Percentiles rank a stretch among this genome's conserved stretches.
Evolutionary conservation across 2,113 vertebrate genomes (phyloP).

Genomic region (Emydura subglobosa): DNA sequence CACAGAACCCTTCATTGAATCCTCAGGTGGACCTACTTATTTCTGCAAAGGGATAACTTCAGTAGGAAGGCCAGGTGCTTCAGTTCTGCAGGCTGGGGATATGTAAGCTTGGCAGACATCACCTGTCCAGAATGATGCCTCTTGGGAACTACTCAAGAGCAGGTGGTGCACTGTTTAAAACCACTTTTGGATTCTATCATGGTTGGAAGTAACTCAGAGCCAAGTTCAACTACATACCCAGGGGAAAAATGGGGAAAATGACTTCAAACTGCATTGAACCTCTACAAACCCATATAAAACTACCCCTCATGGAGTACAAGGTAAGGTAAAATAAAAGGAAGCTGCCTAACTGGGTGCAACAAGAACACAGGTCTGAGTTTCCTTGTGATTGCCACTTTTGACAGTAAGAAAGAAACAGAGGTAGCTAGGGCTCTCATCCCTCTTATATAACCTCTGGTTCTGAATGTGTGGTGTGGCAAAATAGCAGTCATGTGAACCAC

Average conservation of each 20-base stretch:
- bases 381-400: neutral
- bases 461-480: neutral
- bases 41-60: neutral
- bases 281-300: neutral
- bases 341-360: neutral
- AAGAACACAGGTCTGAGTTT: neutral
- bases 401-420: neutral
- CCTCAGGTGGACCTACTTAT: too few species aligned
- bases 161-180: neutral
- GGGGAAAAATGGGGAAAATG: neutral
- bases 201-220: neutral
- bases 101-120: neutral
- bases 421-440: neutral
- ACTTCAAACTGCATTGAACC: neutral
- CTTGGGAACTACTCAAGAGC: neutral
- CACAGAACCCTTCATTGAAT: too few species aligned
- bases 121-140: neutral
- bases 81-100: neutral
- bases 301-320: neutral
- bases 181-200: neutral
- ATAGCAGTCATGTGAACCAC: neutral
- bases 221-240: neutral
- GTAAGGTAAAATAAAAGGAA: neutral
- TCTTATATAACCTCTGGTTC: neutral
- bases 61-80: neutral